Percentiles rank a stretch among this genome's conserved stretches.
phyloP scores from a whole-genome alignment of 2,888 invertebrate species.

The Drosophila demipolita region DNA sequence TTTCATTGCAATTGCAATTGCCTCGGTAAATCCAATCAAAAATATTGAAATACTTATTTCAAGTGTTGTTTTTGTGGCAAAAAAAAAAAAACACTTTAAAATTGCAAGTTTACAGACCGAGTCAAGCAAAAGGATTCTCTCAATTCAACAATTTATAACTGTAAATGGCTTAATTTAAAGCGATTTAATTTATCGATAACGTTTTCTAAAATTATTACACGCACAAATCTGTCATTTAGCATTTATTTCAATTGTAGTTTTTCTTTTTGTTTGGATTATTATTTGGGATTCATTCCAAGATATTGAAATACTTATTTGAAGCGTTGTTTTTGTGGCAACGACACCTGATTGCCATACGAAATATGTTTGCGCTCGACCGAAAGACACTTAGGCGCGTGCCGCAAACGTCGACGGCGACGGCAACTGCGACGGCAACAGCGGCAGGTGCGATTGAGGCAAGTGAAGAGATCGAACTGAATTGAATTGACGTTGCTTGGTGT shows the following conservation, averaged over 20 bases:
- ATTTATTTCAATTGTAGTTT: not conserved
- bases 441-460: not conserved
- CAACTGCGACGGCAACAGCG: not conserved
- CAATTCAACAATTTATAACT: no score
- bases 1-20: no score
- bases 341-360: conserved; percentile 49
- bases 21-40: no score
- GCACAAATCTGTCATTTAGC: not conserved
- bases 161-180: not conserved
- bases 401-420: conserved; percentile 11
- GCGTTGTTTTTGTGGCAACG: conserved; percentile 9
- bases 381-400: conserved; percentile 51
- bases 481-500: conserved; percentile 35
- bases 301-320: conserved; percentile 19
- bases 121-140: no score
- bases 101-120: no score
- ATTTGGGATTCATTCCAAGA: conserved; percentile 12
- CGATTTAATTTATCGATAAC: not conserved
- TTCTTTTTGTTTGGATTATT: not conserved
- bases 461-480: conserved; percentile 32
- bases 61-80: no score
- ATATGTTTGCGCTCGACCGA: conserved; percentile 18
- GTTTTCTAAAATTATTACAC: not conserved
- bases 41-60: conserved; percentile 20
- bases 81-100: no score